A percentile compares a stretch with the other conserved stretches of the same genome.
Evolutionary conservation across 2,113 vertebrate genomes (phyloP).

Genomic region (Calidris pugnax): DNA sequence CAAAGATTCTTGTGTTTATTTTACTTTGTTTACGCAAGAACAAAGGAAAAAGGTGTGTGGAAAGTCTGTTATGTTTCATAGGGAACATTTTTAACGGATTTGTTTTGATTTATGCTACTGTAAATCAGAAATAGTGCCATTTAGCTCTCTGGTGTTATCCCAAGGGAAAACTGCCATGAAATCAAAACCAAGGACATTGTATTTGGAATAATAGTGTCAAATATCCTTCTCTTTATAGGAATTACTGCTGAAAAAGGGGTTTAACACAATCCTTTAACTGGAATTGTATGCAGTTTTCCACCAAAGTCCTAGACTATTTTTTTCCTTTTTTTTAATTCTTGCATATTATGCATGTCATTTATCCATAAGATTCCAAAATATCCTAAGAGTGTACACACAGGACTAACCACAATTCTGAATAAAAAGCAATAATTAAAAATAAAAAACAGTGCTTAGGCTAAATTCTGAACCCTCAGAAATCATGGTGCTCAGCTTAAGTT

Average conservation of each 20-base stretch:
- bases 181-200: background rate
- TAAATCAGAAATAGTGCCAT: background rate
- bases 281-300: background rate
- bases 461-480: slow-evolving; percentile 3
- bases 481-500: background rate
- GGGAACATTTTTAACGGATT: background rate
- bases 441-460: background rate
- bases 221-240: background rate
- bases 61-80: background rate
- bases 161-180: background rate
- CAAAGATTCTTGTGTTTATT: background rate
- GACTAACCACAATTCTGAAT: background rate
- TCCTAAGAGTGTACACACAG: background rate
- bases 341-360: background rate
- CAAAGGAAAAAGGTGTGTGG: background rate
- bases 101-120: background rate
- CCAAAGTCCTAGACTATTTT: background rate
- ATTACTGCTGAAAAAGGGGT: background rate
- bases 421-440: background rate
- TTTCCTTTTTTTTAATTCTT: background rate
- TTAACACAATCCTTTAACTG: background rate
- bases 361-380: background rate
- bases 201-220: background rate
- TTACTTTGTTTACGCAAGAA: background rate
- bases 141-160: background rate